A percentile compares a stretch with the other conserved stretches of the same genome.
Conservation (phyloP, 2,888 invertebrate species). For the Hoplodrina ambigua region DNA sequence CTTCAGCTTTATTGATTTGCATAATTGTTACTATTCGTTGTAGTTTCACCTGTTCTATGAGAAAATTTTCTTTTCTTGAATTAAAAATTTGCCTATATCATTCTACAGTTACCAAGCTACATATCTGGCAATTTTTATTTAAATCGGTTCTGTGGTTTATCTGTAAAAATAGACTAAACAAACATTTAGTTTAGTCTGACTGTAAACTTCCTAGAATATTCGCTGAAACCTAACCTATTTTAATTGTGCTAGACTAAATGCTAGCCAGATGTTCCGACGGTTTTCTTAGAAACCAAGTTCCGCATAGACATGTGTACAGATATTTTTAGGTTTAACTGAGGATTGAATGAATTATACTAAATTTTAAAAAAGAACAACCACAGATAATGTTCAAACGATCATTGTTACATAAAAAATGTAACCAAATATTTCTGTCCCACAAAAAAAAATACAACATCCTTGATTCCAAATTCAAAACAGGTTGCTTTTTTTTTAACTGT, state of each 20-base stretch:
- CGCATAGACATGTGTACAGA: slow-evolving; percentile 20
- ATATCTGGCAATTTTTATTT: neutral
- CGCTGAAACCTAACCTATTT: slow-evolving; percentile 37
- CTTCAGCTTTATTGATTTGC: no score
- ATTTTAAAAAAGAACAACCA: neutral
- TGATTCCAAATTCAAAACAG: slow-evolving; percentile 35
- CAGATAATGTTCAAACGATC: neutral
- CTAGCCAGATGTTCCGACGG: slow-evolving; percentile 49
- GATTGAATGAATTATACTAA: neutral
- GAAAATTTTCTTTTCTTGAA: no score
- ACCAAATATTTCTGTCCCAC: slow-evolving; percentile 8
- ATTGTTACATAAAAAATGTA: neutral
- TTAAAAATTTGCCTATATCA: no score
- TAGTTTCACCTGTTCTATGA: no score
- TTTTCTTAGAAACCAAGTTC: slow-evolving; percentile 44
- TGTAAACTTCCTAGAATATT: slow-evolving; percentile 17
- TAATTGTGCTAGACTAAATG: slow-evolving; percentile 32
- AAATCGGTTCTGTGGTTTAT: neutral
- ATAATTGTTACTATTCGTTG: no score
- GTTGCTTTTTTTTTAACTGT: slow-evolving; percentile 28
- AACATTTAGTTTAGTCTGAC: neutral
- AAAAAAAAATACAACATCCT: slow-evolving; percentile 39
- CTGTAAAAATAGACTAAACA: neutral
- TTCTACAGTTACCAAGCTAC: neutral
- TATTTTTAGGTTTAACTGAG: slow-evolving; percentile 13